Evolutionary conservation across 37 sponge, comb jelly and placozoan genomes (phyloP).

Genomic region (Ianthella basta): DNA sequence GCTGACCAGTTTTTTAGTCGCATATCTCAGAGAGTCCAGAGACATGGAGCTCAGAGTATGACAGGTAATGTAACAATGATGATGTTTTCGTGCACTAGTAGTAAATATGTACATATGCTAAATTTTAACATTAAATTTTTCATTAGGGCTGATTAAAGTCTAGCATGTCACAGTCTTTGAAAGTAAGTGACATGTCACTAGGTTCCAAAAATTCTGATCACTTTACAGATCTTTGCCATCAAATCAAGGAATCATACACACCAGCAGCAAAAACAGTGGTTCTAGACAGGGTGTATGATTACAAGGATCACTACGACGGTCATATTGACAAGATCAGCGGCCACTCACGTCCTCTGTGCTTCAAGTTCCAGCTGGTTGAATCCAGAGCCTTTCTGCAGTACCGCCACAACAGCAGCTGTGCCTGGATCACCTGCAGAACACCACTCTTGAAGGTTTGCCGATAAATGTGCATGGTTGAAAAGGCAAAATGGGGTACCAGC

Average conservation of each 20-base stretch:
- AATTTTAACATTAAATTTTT: no score
- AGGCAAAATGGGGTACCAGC: no score
- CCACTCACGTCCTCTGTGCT: neutral
- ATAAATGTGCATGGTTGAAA: no score
- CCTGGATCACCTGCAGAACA: neutral
- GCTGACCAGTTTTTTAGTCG: neutral
- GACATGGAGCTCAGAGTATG: neutral
- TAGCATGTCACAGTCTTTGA: no score
- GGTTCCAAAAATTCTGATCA: no score
- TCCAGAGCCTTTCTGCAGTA: neutral
- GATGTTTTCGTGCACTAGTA: no score
- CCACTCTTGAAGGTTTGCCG: slow-evolving; percentile 2
- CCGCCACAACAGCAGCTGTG: neutral
- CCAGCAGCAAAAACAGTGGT: neutral
- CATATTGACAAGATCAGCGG: neutral
- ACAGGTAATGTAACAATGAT: no score
- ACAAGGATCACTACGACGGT: neutral
- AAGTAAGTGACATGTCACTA: no score
- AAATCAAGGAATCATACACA: slow-evolving; percentile 10
- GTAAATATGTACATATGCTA: no score
- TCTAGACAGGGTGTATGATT: neutral
- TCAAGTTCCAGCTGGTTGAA: neutral
- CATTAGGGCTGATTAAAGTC: no score
- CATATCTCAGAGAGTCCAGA: neutral
- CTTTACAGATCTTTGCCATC: neutral